Base-by-base conservation (phyloP, 2,113 vertebrate genomes). In the Bungarus multicinctus region DNA sequence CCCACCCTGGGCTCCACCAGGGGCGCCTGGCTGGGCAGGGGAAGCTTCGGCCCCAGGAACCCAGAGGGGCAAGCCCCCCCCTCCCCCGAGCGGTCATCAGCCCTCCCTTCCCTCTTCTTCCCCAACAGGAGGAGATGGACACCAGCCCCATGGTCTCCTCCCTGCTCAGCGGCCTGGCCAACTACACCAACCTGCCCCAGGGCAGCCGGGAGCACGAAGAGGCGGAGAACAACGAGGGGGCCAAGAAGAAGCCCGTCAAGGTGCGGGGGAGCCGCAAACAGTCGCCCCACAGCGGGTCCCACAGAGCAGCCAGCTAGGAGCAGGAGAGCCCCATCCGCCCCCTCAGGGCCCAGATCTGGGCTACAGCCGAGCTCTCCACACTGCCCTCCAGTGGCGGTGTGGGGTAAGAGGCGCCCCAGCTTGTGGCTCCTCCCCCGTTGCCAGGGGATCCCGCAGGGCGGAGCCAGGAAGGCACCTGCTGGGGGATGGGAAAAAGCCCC, bases 101-200 rank as follows among this genome's bases (percentile, higher is more conserved):
- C 64, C 47, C 91, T 34, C 0, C 0, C 3, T 30, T 3, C 0
- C 1, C 16, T 5, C 34, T 74, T 90, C 95, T 39, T 90, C 88
- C 43, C 93, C 91, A 3, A 0, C 96, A 99, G 99, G 99, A 99
- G 97, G 99, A 99, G 97, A 99, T 99, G 99, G 99, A 99, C 96
- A 99, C 99, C 58, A 99, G 98, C 94, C 99, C 99, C 14, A 99
- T 99, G 99, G 99, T 99, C n/a, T 99, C 99, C 0, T 99, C 99
- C 90, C 95, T 99, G 96, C 98, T 99, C 96, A 99, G 99, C n/a
- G 99, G 98, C 92, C 97, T 99, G 95, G 99, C 99, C 95, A 99
- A 99, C 97, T 99, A 99, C 96, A 99, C 99, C 95, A 99, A 99
- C 98, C 96, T 99, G 96, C 98, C 99, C 0, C 99, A 99, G 87